These are phyloP conservation scores for Lepidochrysops patricia DNA, from an alignment of 2,888 invertebrate genomes.

Conservation along the genomic window DNA sequence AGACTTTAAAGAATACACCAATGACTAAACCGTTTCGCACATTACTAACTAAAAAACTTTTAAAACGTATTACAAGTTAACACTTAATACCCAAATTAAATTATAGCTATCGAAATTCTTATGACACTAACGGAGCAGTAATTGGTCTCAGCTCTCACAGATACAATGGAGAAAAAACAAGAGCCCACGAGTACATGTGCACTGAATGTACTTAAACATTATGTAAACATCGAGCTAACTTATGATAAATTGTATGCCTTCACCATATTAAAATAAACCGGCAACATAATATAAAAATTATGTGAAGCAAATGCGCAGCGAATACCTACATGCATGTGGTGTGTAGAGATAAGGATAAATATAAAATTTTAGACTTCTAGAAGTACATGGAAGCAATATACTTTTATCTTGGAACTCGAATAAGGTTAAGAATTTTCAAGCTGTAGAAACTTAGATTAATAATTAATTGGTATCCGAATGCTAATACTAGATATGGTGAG, in stretches of 20 bases:
- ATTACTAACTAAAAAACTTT: no score
- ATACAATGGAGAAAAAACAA: background rate
- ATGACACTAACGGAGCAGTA: background rate
- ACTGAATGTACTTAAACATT: background rate
- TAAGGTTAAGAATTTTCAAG: no score
- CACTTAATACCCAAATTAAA: background rate
- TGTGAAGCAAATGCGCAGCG: background rate
- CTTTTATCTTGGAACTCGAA: background rate
- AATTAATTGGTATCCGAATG: no score
- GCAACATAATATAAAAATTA: background rate
- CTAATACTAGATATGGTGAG: no score
- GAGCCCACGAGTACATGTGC: background rate
- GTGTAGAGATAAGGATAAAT: background rate
- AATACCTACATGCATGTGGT: background rate
- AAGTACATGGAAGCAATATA: background rate
- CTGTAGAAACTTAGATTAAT: no score
- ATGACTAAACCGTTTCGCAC: no score
- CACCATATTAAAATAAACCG: background rate
- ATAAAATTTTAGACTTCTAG: background rate
- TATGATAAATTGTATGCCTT: background rate
- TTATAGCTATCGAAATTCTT: no score
- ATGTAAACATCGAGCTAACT: background rate
- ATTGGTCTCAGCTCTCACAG: background rate
- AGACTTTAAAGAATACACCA: no score
- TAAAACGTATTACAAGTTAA: no score